Evolutionary conservation across 2,888 invertebrate species (phyloP).

Genomic region (Drosophila testacea): DNA sequence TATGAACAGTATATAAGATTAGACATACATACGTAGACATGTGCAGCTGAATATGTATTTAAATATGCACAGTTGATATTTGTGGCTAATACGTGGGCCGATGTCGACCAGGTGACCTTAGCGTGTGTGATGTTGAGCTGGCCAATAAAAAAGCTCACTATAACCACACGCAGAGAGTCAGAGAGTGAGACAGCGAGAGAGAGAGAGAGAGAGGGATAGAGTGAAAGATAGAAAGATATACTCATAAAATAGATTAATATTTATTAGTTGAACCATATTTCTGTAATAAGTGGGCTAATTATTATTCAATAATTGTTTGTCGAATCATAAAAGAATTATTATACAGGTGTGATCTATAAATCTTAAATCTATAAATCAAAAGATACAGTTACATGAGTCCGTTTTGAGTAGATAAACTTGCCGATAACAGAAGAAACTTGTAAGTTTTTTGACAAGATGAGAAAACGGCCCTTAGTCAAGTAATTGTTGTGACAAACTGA

Average conservation of each 20-base stretch:
- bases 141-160: conserved; percentile 11
- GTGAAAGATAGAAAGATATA: not conserved
- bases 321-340: not conserved
- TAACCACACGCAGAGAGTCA: conserved; percentile 2
- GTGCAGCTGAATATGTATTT: not conserved
- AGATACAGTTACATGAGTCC: no score
- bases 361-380: no score
- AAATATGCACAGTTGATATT: conserved; percentile 2
- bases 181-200: not conserved
- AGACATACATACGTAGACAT: not conserved
- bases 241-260: not conserved
- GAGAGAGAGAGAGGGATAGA: not conserved
- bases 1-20: no score
- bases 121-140: conserved; percentile 14
- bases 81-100: conserved; percentile 1
- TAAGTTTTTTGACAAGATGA: no score
- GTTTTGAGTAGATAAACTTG: no score
- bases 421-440: no score
- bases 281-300: not conserved
- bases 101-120: conserved; percentile 27
- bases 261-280: not conserved
- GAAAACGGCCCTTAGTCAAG: no score
- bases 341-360: no score
- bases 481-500: no score
- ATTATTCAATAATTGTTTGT: not conserved